A percentile compares a stretch with the other conserved stretches of the same genome.
These are phyloP conservation scores for Bombus breviceps DNA, from an alignment of 1,140 invertebrate species.

Conservation along the genomic window DNA sequence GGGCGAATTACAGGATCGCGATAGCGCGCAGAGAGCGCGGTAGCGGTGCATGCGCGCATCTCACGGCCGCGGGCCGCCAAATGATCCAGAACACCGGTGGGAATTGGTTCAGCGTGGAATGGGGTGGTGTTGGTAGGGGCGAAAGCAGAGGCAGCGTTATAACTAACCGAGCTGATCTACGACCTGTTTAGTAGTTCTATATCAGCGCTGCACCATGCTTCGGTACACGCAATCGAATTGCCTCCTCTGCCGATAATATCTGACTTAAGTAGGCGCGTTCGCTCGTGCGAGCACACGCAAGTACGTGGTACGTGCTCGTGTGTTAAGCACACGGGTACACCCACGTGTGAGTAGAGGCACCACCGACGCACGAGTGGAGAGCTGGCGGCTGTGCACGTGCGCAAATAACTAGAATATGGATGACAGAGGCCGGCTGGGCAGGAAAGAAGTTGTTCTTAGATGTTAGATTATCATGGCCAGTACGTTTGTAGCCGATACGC, in stretches of 20 bases:
- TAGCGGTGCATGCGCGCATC: conserved; percentile 75
- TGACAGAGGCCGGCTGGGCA: conserved; percentile 12
- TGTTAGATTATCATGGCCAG: conserved; percentile 22
- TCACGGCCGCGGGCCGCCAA: conserved; percentile 81
- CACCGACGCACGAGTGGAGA: not conserved
- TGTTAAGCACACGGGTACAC: not conserved
- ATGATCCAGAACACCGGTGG: conserved; percentile 82
- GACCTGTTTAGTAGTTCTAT: conserved; percentile 83
- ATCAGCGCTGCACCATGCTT: conserved; percentile 77
- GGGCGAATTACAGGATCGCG: conserved; percentile 68
- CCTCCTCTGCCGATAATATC: conserved; percentile 70
- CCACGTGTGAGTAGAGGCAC: not conserved
- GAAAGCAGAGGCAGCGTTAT: conserved; percentile 68
- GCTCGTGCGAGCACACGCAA: not conserved
- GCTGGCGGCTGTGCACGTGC: conserved; percentile 40
- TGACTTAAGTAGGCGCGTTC: conserved; percentile 69
- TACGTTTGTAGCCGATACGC: conserved; percentile 7
- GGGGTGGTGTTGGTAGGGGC: not conserved
- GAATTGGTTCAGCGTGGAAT: conserved; percentile 75
- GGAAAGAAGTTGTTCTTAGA: conserved; percentile 52
- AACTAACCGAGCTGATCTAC: conserved; percentile 82
- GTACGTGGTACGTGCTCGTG: not conserved
- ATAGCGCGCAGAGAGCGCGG: conserved; percentile 66
- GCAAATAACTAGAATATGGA: conserved; percentile 52
- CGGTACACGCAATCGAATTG: conserved; percentile 74